A percentile compares a stretch with the other conserved stretches of the same genome.
Evolutionary conservation across 1,140 invertebrate genomes (phyloP).

Genomic region (Drosophila virilis): DNA sequence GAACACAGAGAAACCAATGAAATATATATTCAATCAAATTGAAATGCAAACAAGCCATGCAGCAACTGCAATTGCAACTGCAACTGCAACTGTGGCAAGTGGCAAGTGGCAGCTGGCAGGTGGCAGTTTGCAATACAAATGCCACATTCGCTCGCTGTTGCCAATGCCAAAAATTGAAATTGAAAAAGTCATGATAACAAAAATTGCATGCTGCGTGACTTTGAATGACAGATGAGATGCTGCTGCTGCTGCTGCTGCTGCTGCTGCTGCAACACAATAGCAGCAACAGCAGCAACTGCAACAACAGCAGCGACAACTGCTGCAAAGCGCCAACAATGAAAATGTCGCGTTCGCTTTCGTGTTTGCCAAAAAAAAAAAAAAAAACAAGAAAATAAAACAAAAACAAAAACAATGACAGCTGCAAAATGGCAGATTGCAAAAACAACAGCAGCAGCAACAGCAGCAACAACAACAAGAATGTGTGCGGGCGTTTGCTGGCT

Average conservation of each 20-base stretch:
- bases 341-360: constrained; percentile 69
- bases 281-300: constrained; percentile 30
- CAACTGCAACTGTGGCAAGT: background rate
- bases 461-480: constrained; percentile 45
- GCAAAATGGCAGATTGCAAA: constrained; percentile 59
- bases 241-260: constrained; percentile 17
- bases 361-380: constrained; percentile 62
- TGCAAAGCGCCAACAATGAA: constrained; percentile 72
- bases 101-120: constrained; percentile 13
- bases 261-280: constrained; percentile 42
- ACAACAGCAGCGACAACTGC: constrained; percentile 41
- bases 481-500: constrained; percentile 31
- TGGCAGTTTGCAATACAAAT: constrained; percentile 16
- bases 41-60: constrained; percentile 72
- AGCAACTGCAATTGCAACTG: constrained; percentile 8
- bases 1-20: constrained; percentile 51
- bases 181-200: constrained; percentile 77
- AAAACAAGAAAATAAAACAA: constrained; percentile 32
- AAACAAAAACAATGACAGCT: constrained; percentile 68
- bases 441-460: constrained; percentile 46
- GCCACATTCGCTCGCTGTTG: constrained; percentile 13
- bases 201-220: constrained; percentile 75
- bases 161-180: constrained; percentile 65
- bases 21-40: constrained; percentile 82
- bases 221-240: constrained; percentile 79